Evolutionary conservation across 2,113 vertebrate species (phyloP).

Genomic region (Patagioenas fasciata): DNA sequence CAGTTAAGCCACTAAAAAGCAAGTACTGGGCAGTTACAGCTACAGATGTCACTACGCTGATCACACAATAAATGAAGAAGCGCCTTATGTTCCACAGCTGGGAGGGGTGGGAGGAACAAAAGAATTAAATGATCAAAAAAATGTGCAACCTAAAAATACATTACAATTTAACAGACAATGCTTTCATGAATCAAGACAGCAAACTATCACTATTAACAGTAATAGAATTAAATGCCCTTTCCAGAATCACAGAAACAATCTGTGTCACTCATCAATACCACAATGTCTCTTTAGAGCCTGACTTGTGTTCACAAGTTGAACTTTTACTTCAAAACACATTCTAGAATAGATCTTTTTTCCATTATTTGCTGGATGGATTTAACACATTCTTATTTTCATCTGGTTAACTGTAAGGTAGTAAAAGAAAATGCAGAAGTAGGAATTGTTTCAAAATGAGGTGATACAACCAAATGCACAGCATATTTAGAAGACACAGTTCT

Average conservation of each 20-base stretch:
- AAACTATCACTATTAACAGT: background rate
- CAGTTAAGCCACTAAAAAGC: background rate
- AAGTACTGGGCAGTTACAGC: background rate
- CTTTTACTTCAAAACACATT: background rate
- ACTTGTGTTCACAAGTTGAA: background rate
- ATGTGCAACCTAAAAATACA: background rate
- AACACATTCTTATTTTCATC: background rate
- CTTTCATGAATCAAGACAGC: background rate
- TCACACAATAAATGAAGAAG: background rate
- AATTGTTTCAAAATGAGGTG: background rate
- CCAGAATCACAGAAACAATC: accelerated
- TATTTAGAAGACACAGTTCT: background rate
- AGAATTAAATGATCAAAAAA: background rate
- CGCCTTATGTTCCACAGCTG: background rate
- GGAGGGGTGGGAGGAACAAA: accelerated
- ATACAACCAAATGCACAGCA: background rate
- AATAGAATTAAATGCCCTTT: background rate
- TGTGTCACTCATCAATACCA: background rate
- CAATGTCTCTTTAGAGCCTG: background rate
- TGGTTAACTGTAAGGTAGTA: background rate
- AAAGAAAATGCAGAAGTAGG: background rate
- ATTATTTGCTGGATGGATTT: background rate
- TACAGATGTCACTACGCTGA: background rate
- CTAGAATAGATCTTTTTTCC: background rate
- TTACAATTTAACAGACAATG: background rate